Percentiles rank a stretch among this genome's conserved stretches.
Evolutionary conservation across 2,888 invertebrate genomes (phyloP).

Genomic region (Neoitamus cyanurus): DNA sequence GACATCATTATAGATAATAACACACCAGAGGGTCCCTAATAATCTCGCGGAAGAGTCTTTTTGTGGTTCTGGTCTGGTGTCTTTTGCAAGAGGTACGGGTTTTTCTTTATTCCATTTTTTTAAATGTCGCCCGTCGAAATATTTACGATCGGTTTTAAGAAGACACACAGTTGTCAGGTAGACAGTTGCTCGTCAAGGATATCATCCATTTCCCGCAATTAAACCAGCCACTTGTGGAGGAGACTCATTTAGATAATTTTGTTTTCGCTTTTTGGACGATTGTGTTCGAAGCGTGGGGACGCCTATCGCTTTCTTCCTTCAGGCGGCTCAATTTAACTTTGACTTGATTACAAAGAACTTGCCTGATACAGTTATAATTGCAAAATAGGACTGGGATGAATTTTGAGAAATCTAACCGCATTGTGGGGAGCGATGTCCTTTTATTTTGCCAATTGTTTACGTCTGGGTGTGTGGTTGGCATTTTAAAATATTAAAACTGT

Average conservation of each 20-base stretch:
- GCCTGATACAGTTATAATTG: background rate
- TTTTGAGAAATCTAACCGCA: background rate
- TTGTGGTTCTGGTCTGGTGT: constrained; percentile 15
- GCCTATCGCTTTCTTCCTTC: background rate
- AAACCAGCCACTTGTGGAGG: background rate
- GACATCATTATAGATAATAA: constrained; percentile 51
- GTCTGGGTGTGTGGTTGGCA: too few species aligned
- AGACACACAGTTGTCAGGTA: constrained; percentile 6
- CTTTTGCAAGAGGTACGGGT: background rate
- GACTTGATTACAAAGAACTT: background rate
- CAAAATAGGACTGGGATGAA: background rate
- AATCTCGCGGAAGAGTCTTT: constrained; percentile 33
- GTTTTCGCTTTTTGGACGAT: background rate
- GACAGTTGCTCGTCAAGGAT: constrained; percentile 39
- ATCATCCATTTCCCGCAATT: constrained; percentile 38
- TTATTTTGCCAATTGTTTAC: background rate
- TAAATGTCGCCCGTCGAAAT: constrained; percentile 29
- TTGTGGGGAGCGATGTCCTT: background rate
- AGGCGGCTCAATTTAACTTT: background rate
- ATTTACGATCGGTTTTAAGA: background rate
- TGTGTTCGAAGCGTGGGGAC: background rate
- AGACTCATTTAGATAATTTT: background rate
- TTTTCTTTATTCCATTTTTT: constrained; percentile 11
- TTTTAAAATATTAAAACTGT: too few species aligned
- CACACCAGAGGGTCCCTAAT: constrained; percentile 49